Evolutionary conservation across 2,113 vertebrate species (phyloP).

Genomic region (Vulpes lagopus): DNA sequence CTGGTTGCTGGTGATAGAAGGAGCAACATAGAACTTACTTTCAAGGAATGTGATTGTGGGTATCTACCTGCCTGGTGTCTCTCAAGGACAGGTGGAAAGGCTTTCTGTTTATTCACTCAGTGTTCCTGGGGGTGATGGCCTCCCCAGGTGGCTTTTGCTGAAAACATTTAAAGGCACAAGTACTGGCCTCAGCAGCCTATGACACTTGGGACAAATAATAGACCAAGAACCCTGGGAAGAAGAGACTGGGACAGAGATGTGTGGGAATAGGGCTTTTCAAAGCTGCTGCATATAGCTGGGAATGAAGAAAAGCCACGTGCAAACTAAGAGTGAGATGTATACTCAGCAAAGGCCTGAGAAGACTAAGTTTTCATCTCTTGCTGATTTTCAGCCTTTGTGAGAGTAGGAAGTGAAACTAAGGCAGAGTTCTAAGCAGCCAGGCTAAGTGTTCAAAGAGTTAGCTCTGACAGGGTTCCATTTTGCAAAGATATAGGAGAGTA

Average conservation of each 20-base stretch:
- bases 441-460: background rate
- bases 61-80: background rate
- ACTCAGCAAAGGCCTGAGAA: background rate
- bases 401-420: background rate
- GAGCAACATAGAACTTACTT: background rate
- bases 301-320: background rate
- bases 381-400: background rate
- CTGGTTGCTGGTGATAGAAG: background rate
- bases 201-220: background rate
- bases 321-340: background rate
- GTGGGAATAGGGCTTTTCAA: background rate
- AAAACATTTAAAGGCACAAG: background rate
- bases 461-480: background rate
- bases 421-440: background rate
- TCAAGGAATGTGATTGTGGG: background rate
- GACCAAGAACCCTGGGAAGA: background rate
- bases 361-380: background rate
- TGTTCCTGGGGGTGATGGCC: background rate
- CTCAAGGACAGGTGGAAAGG: background rate
- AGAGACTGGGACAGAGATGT: background rate
- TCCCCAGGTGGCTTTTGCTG: background rate
- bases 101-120: background rate
- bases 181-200: background rate
- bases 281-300: no score
- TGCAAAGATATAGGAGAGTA: background rate